Evolutionary conservation across 2,797 vertebrate genomes (phyloP).

Genomic region (Euphonia xanthogaster): DNA sequence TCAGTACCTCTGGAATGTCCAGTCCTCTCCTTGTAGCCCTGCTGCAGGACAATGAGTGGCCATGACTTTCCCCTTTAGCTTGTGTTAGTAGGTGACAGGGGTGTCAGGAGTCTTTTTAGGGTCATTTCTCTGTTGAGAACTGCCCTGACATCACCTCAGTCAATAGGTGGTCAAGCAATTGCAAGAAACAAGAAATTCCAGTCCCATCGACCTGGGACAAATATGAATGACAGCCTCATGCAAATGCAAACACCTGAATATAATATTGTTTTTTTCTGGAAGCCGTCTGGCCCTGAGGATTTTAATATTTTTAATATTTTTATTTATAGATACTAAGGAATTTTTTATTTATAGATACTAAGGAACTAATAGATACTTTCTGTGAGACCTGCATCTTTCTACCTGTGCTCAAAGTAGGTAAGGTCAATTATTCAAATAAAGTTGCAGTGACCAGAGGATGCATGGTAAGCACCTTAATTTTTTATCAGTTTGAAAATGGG

Average conservation of each 20-base stretch:
- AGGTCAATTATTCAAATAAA: neutral
- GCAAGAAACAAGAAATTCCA: neutral
- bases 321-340: neutral
- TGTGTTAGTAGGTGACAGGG: neutral
- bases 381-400: neutral
- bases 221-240: neutral
- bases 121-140: neutral
- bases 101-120: neutral
- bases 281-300: neutral
- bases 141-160: neutral
- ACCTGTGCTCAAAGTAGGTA: neutral
- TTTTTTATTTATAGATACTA: neutral
- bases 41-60: rapidly evolving
- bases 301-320: neutral
- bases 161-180: neutral
- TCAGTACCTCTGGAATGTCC: neutral
- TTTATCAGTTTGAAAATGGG: neutral
- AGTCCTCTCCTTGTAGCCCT: neutral
- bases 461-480: neutral
- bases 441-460: neutral
- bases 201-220: neutral
- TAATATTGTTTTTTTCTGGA: neutral
- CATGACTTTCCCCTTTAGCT: neutral
- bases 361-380: too few relatives aligned
- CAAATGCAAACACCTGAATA: neutral